Evolutionary conservation across 2,888 invertebrate genomes (phyloP), one percentile per base, ranked within the genome.

Genomic region (Plebejus argus): DNA sequence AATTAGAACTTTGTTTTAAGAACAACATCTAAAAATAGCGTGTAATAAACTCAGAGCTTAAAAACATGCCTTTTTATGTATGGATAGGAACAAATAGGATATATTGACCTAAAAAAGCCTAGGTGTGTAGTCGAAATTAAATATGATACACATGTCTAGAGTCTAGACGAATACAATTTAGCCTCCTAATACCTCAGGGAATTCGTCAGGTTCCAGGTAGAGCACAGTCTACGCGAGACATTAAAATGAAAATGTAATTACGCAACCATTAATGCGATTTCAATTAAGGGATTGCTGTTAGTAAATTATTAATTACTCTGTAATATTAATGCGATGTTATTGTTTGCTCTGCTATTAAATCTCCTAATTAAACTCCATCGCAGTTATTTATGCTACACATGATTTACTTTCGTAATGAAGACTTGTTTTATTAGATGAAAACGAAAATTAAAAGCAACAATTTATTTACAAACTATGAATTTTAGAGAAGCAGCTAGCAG

Each of bases 231-330:
- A 20, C n/a, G n/a, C 58, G n/a, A 58, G 58, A 61, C 20, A 23
- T 61, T 61, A 61, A 23, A 20, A 66, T 28, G 66, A 28, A 66
- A 66, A 12, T 66, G 61, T 66, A 66, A 66, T 66, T 66, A 66
- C 66, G 66, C 28, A 66, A 28, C 66, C 66, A 66, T 66, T 66
- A 66, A 66, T 66, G 28, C 12, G 66, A 66, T 66, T 66, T 66
- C 66, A 66, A 66, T 66, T 66, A 58, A 58, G 20, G 58, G 58
- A 58, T 7, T 58, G 58, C 8, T n/a, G 58, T 58, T 58, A 66
- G 28, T 23, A 28, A 28, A 66, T 12, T 28, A 66, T 66, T 66
- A 66, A 66, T 28, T 66, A 66, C 66, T 66, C 15, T 28, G 28
- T 66, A 66, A 66, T 28, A 66, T 28, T 66, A 66, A 66, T 28